phyloP scores from a whole-genome alignment of 2,113 vertebrate species.

The Stigmatopora nigra region DNA sequence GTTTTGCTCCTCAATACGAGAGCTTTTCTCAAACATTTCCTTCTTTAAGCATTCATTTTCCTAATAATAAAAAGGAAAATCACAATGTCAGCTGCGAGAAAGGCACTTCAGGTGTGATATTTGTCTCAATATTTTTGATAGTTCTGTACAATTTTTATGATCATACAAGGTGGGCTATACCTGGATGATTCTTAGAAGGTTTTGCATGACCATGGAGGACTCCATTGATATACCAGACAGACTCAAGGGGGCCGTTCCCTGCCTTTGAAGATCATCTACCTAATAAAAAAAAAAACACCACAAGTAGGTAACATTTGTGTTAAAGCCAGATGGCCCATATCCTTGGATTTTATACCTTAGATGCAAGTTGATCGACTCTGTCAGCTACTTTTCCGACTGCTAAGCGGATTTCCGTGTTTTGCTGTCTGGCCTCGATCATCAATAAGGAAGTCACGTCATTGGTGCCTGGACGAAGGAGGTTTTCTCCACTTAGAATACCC shows the following conservation, averaged over 20 bases:
- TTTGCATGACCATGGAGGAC: constrained; percentile 89
- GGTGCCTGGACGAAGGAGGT: constrained; percentile 54
- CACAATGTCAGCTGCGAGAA: too few relatives aligned
- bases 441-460: constrained; percentile 87
- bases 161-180: constrained; percentile 48
- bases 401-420: constrained; percentile 90
- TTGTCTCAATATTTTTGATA: not conserved
- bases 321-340: not conserved
- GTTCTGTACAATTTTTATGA: too few relatives aligned
- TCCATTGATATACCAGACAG: constrained; percentile 85
- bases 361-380: constrained; percentile 86
- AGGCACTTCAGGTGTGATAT: too few relatives aligned
- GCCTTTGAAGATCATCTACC: constrained; percentile 85
- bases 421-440: constrained; percentile 93
- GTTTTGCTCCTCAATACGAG: constrained; percentile 91
- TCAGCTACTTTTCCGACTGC: constrained; percentile 86
- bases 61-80: constrained; percentile 54
- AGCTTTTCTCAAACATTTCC: constrained; percentile 91
- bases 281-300: constrained; percentile 33
- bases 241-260: constrained; percentile 62
- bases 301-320: not conserved
- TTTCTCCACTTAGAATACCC: not conserved
- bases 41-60: constrained; percentile 96
- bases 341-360: constrained; percentile 71
- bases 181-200: constrained; percentile 92